Base-by-base conservation (phyloP, 2,888 invertebrate genomes). In the Lycaena phlaeas region DNA sequence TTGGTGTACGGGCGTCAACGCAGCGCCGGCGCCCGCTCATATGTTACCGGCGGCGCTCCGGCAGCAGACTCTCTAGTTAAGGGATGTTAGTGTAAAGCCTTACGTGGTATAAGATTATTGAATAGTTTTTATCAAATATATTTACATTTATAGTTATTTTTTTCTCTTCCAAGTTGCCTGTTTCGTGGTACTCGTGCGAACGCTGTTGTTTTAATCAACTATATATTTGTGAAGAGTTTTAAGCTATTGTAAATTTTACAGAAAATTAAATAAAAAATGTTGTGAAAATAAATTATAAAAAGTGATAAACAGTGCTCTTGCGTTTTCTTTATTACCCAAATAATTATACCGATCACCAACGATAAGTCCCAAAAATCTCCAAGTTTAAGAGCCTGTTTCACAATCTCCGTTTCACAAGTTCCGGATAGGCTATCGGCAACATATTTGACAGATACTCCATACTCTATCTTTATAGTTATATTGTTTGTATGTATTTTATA, bases 201-300 rank as follows among this genome's bases (percentile, higher is more conserved):
- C 65, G 64, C 64, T 57, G 62, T 67, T 72, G 70, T 74, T 69
- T 69, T 67, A 68, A 62, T 69, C 68, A 58, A 64, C 58, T 73
- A 74, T 72, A 71, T 76, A 77, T 81, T 79, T 82, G 82, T 78
- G 82, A 82, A 68, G 74, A 82, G 74, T 78, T 79, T 79, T 81
- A 84, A 81, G 81, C 77, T 82, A 84, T 78, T 81, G 81, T 84
- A 84, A 81, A 82, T 84, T 82, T 84, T 84, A 82, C 84, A 84
- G 78, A 84, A 84, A 82, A 82, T 62, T 67, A 78, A 77, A 71
- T 72, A 74, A 82, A 76, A 82, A 81, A 82, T 79, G 81, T 82
- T 82, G 81, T 81, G 81, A 79, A 82, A 82, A 81, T 78, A 79
- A 82, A 81, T 77, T 78, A 78, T 79, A 81, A 84, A 82, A 84